Percentiles rank a stretch among this genome's conserved stretches.
These are phyloP conservation scores for Oreochromis mossambicus DNA, from an alignment of 2,797 vertebrate genomes.

Conservation along the genomic window DNA sequence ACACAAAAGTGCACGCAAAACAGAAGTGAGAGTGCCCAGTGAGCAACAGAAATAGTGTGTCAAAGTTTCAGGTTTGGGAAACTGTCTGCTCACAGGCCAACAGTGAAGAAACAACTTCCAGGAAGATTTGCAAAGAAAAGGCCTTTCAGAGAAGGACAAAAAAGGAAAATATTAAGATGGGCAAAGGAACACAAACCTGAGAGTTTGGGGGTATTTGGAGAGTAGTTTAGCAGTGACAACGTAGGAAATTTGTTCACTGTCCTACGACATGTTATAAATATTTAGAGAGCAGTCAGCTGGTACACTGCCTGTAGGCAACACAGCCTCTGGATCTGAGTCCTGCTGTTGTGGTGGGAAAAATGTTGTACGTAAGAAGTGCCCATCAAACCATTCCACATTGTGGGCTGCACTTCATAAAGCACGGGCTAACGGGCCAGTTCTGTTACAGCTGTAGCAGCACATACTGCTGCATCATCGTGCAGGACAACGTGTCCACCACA, in stretches of 20 bases:
- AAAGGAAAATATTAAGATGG: not conserved
- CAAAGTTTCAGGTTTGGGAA: not conserved
- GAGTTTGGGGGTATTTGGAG: not conserved
- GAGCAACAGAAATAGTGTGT: not conserved
- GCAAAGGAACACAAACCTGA: not conserved
- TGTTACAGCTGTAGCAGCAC: not conserved
- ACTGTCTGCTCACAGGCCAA: not conserved
- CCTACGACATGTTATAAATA: not conserved
- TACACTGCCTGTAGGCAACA: not conserved
- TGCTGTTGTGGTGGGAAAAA: not conserved
- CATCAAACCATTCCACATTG: not conserved
- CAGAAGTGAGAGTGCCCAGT: not conserved
- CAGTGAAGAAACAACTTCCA: not conserved
- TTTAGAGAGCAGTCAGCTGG: not conserved
- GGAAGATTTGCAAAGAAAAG: not conserved
- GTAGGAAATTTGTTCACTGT: not conserved
- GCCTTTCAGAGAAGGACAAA: not conserved
- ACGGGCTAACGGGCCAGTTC: not conserved
- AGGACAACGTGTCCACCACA: fast-evolving
- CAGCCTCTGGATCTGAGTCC: not conserved
- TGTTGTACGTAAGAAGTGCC: not conserved
- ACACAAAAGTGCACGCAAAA: not conserved
- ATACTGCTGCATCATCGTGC: fast-evolving
- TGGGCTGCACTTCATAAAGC: not conserved
- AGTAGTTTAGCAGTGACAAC: not conserved